Evolutionary conservation across 2,888 invertebrate species (phyloP).

Genomic region (Agrypnus murinus): DNA sequence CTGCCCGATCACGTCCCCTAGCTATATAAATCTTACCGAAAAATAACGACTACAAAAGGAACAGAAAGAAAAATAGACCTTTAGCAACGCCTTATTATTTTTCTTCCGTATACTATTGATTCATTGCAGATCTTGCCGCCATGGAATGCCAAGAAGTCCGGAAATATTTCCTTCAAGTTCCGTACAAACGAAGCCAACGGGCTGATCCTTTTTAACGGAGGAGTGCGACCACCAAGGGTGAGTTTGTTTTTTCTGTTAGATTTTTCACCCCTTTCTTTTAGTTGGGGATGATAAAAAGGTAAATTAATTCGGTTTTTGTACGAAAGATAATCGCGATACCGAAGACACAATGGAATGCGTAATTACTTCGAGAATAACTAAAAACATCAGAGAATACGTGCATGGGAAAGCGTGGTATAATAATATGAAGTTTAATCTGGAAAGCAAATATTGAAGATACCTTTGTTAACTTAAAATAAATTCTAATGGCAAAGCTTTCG

Average conservation of each 20-base stretch:
- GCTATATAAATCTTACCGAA: conserved; percentile 36
- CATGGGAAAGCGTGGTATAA: not conserved
- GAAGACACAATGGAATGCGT: conserved; percentile 20
- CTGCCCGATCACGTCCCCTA: conserved; percentile 16
- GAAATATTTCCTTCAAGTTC: conserved; percentile 94
- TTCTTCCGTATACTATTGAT: conserved; percentile 46
- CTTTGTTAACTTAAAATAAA: conserved; percentile 3
- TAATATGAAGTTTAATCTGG: not conserved
- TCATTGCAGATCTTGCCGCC: conserved; percentile 85
- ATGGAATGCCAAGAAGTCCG: conserved; percentile 93
- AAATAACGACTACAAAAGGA: conserved; percentile 25
- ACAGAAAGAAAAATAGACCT: conserved; percentile 42
- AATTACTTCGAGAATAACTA: conserved; percentile 10
- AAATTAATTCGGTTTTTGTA: conserved; percentile 31
- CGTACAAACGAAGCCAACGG: conserved; percentile 97
- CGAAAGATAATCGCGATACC: conserved; percentile 12
- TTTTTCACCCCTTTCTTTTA: conserved; percentile 26
- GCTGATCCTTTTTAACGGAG: conserved; percentile 93
- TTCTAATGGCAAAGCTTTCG: not conserved
- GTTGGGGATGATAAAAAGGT: conserved; percentile 35
- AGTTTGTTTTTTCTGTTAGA: conserved; percentile 68
- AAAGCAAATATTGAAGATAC: conserved; percentile 3
- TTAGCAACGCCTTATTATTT: conserved; percentile 46
- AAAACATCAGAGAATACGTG: not conserved
- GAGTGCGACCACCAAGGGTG: conserved; percentile 84